phyloP scores from a whole-genome alignment of 2,797 vertebrate species.

The Anguilla pacifica region DNA sequence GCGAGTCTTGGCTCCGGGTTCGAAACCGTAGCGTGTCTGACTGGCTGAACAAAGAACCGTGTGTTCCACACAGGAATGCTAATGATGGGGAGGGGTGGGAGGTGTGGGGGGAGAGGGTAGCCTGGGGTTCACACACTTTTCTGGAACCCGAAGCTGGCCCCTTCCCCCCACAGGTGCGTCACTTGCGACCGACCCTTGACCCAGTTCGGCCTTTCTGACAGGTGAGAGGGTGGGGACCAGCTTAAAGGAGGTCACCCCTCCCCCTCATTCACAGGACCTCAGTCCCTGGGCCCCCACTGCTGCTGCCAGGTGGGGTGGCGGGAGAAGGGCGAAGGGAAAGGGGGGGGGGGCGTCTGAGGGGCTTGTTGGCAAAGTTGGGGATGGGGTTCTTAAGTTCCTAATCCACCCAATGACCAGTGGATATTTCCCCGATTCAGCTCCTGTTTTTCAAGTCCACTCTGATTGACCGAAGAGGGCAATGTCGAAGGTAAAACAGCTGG shows the following conservation, averaged over 20 bases:
- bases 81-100: not conserved
- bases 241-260: slow-evolving; percentile 40
- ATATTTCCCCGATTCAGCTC: slow-evolving; percentile 56
- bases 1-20: not conserved
- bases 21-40: not conserved
- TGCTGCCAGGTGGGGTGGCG: not conserved
- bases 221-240: slow-evolving; percentile 31
- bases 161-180: slow-evolving; percentile 39
- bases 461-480: not conserved
- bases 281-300: not conserved
- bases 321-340: not conserved
- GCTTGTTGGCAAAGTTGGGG: slow-evolving; percentile 13
- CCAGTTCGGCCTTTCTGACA: slow-evolving; percentile 18
- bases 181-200: slow-evolving; percentile 11
- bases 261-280: not conserved
- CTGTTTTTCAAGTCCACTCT: slow-evolving; percentile 54
- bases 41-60: not conserved
- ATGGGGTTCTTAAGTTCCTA: slow-evolving; percentile 21
- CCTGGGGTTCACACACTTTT: not conserved
- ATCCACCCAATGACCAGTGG: slow-evolving; percentile 51
- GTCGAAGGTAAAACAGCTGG: not conserved
- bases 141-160: not conserved
- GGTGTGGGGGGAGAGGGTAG: not conserved
- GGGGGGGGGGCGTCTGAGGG: slow-evolving; percentile 36
- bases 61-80: slow-evolving; percentile 8